Conservation (phyloP, 2,888 invertebrate genomes). For the Lasioglossum morio region DNA sequence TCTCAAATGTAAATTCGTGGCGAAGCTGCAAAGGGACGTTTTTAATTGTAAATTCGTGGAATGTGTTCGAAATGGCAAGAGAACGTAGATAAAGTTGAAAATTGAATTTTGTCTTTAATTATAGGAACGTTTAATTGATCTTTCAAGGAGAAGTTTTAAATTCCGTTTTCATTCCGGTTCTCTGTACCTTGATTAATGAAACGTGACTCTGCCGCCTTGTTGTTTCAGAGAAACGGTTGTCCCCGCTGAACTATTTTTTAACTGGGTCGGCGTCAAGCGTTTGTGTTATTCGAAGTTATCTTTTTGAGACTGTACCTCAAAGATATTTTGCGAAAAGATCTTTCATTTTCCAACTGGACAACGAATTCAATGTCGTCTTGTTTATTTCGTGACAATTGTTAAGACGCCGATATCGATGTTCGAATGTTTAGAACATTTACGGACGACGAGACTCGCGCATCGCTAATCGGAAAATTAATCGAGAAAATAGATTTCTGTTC, state of each 20-base stretch:
- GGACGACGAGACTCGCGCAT: conserved; percentile 39
- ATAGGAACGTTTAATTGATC: background rate
- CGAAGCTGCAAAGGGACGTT: background rate
- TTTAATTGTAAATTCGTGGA: background rate
- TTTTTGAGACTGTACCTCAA: background rate
- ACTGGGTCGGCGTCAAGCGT: background rate
- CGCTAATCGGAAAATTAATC: conserved; percentile 1
- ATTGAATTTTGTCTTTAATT: no score
- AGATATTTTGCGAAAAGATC: background rate
- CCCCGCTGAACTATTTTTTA: background rate
- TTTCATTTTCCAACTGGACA: background rate
- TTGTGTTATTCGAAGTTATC: background rate
- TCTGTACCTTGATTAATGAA: background rate
- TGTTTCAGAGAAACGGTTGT: background rate
- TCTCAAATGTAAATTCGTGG: background rate
- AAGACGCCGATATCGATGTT: background rate
- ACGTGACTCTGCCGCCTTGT: background rate
- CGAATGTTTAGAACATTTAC: background rate
- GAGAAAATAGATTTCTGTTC: conserved; percentile 10
- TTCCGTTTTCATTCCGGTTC: background rate
- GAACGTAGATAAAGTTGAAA: no score
- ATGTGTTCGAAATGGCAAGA: no score
- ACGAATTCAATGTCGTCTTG: background rate
- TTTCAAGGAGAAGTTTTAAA: background rate
- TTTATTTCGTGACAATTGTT: background rate